Conservation (phyloP, 2,113 vertebrate species). For the Tragelaphus strepsiceros region DNA sequence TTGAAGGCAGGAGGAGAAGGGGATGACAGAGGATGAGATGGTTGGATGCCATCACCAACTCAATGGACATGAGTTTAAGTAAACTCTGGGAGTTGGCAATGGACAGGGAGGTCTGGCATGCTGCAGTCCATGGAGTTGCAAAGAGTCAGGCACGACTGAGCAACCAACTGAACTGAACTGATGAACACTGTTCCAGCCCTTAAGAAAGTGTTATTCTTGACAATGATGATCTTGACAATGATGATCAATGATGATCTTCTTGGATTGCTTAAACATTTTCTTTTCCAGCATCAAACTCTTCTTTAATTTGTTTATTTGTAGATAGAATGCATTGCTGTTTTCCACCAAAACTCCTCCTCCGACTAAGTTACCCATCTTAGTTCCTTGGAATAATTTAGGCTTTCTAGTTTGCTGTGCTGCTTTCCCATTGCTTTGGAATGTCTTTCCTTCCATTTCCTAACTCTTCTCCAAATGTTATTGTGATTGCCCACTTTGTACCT, state of each 20-base stretch:
- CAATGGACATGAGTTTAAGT: not conserved
- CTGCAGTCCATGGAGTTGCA: not conserved
- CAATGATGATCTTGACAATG: not conserved
- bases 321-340: not conserved
- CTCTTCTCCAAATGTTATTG: not conserved
- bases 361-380: not conserved
- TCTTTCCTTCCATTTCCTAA: not conserved
- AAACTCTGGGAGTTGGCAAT: accelerated
- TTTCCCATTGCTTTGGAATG: not conserved
- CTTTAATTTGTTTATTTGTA: not conserved
- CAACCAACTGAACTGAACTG: not conserved
- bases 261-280: not conserved
- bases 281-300: not conserved
- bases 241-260: not conserved
- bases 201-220: not conserved
- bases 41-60: not conserved
- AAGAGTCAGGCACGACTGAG: not conserved
- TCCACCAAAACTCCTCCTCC: not conserved
- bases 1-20: not conserved
- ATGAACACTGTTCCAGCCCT: not conserved
- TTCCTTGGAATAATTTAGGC: not conserved
- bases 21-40: not conserved
- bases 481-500: not conserved
- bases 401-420: not conserved
- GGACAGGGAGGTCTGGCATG: not conserved